Percentiles rank a stretch among this genome's conserved stretches.
phyloP scores from a whole-genome alignment of 1,140 invertebrate genomes.

The Drosophila subpulchrella region DNA sequence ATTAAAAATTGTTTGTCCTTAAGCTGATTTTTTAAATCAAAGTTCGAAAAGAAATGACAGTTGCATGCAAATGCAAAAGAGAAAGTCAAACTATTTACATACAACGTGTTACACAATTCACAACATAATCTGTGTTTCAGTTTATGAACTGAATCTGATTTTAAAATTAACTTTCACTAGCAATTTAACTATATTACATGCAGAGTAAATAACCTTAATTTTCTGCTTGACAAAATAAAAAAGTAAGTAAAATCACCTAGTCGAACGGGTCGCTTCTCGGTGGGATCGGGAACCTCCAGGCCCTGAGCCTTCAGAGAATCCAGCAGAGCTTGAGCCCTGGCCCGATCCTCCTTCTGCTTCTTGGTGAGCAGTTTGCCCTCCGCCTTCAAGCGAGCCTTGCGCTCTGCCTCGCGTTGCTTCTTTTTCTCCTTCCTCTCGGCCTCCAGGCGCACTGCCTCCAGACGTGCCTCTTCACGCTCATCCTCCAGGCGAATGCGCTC shows the following conservation, averaged over 20 bases:
- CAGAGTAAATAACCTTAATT: neutral
- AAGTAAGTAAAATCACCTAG: constrained; percentile 82
- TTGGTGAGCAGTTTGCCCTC: constrained; percentile 97
- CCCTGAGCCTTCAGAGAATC: constrained; percentile 95
- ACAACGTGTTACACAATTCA: neutral
- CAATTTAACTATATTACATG: too few relatives aligned
- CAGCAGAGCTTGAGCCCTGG: constrained; percentile 93
- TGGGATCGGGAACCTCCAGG: constrained; percentile 87
- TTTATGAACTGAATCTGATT: neutral
- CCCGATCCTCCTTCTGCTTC: constrained; percentile 96
- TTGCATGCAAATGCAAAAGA: neutral
- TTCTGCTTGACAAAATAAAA: neutral
- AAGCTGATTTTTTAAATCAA: neutral
- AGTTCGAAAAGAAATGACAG: neutral
- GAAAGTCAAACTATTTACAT: neutral
- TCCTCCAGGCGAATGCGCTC: constrained; percentile 91
- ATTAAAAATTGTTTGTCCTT: neutral
- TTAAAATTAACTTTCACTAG: neutral
- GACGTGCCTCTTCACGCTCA: constrained; percentile 89
- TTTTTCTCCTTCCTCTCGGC: constrained; percentile 95
- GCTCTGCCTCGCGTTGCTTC: constrained; percentile 97
- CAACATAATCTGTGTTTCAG: neutral
- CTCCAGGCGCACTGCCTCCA: constrained; percentile 92
- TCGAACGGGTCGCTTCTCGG: constrained; percentile 89
- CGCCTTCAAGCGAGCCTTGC: constrained; percentile 95